Evolutionary conservation across 2,797 vertebrate genomes (phyloP).

Genomic region (Artibeus lituratus): DNA sequence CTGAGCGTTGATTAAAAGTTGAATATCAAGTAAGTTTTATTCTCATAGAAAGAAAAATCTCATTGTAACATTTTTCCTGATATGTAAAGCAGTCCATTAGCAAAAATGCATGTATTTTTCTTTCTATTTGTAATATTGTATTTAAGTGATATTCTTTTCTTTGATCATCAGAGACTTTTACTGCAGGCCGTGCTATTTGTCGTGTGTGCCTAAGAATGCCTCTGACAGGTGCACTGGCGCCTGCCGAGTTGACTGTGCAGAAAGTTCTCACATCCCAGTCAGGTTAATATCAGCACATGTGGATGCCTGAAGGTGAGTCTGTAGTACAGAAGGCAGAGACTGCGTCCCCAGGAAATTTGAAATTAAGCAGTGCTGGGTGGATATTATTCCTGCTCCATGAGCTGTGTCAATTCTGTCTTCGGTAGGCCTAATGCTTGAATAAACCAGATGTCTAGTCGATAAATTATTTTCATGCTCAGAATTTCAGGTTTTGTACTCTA

Average conservation of each 20-base stretch:
- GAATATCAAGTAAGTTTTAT: conserved; percentile 30
- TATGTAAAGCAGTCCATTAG: conserved; percentile 30
- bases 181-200: conserved; percentile 60
- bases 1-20: conserved; percentile 54
- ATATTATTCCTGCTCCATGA: conserved; percentile 45
- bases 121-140: conserved; percentile 49
- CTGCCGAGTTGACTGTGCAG: conserved; percentile 5
- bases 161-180: conserved; percentile 52
- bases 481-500: conserved; percentile 65
- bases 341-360: conserved; percentile 33
- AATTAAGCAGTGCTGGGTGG: conserved; percentile 36
- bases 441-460: conserved; percentile 69
- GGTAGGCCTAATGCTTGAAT: conserved; percentile 64
- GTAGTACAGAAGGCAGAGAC: background rate
- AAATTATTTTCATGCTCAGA: conserved; percentile 75
- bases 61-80: conserved; percentile 7
- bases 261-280: background rate
- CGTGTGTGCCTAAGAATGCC: conserved; percentile 58
- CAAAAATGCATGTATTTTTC: conserved; percentile 27
- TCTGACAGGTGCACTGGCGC: conserved; percentile 20
- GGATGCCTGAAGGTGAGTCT: background rate
- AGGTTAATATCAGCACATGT: background rate
- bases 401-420: conserved; percentile 60
- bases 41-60: conserved; percentile 31
- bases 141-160: conserved; percentile 58